Percentiles rank a stretch among this genome's conserved stretches.
These are phyloP conservation scores for Corythornis cristatus DNA, from an alignment of 2,113 vertebrate genomes.

Conservation along the genomic window DNA sequence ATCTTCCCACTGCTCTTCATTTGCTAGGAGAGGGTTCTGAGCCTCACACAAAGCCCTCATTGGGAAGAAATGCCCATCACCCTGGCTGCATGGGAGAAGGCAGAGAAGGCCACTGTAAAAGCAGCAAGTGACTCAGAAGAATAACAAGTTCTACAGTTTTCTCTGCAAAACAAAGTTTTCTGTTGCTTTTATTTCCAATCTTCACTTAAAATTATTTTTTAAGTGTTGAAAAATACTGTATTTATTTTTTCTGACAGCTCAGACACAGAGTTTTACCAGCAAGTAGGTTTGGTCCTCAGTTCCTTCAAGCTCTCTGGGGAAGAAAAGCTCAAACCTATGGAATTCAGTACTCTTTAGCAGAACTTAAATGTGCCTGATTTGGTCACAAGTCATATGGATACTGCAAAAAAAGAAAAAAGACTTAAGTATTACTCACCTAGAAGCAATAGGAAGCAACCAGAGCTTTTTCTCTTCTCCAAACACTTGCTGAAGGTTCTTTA, in stretches of 20 bases:
- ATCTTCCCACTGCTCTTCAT: conserved; percentile 91
- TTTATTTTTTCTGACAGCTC: background rate
- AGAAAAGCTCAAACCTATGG: background rate
- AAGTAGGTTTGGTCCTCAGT: background rate
- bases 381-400: background rate
- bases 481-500: conserved; percentile 91
- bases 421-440: conserved; percentile 80
- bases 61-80: conserved; percentile 93
- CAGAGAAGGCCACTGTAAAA: background rate
- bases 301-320: background rate
- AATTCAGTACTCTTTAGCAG: background rate
- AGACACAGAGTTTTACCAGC: background rate
- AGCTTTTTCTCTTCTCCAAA: conserved; percentile 91
- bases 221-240: background rate
- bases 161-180: background rate
- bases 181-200: background rate
- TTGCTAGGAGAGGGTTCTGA: conserved; percentile 87
- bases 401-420: background rate
- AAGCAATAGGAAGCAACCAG: conserved; percentile 91
- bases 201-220: background rate
- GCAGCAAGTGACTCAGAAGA: background rate
- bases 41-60: conserved; percentile 85
- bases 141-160: background rate
- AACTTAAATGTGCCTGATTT: background rate
- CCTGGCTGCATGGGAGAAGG: conserved; percentile 78